Evolutionary conservation across 1,140 invertebrate species (phyloP).

Genomic region (Hylaeus anthracinus): DNA sequence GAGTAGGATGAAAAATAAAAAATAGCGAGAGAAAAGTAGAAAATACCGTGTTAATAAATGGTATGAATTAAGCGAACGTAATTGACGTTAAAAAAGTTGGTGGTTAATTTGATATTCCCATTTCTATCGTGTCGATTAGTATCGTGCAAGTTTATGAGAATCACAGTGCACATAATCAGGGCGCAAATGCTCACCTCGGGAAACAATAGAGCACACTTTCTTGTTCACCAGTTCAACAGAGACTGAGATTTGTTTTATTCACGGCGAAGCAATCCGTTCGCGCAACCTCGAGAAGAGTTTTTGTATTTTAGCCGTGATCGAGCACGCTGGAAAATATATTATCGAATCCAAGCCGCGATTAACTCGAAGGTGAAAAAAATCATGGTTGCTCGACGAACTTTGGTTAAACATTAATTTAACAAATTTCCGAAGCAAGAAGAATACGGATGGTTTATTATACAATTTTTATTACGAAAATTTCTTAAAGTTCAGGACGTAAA

Average conservation of each 20-base stretch:
- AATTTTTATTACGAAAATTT: background rate
- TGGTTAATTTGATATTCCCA: no score
- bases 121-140: no score
- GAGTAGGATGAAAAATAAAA: no score
- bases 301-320: conserved; percentile 29
- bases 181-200: conserved; percentile 2
- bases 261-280: background rate
- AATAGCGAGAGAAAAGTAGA: no score
- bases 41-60: no score
- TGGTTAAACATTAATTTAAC: background rate
- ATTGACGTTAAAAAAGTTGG: no score
- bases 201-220: conserved; percentile 14
- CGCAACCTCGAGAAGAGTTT: conserved; percentile 21
- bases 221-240: conserved; percentile 1
- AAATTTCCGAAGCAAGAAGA: no score
- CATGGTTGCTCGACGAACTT: background rate
- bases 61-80: no score
- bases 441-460: no score
- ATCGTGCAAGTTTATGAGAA: no score
- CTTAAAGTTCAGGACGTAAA: background rate
- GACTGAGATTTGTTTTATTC: conserved; percentile 29
- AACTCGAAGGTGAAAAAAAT: background rate
- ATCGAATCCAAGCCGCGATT: background rate
- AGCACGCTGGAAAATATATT: conserved; percentile 1
- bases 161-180: background rate